Base-by-base conservation (phyloP, 2,888 invertebrate genomes). In the Eilema caniola region DNA sequence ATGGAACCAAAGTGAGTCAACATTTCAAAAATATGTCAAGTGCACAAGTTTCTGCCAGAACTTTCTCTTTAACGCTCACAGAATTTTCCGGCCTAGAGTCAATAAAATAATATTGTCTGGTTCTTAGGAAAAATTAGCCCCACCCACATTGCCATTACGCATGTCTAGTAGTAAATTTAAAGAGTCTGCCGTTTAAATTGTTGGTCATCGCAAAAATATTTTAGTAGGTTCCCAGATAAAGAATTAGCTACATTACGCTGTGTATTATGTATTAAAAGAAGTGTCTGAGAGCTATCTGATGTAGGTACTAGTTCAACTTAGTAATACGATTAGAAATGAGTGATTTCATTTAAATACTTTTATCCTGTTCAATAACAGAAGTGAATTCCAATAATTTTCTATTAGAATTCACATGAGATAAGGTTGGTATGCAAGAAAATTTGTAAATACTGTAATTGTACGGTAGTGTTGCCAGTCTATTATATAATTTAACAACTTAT, bases 151-250 rank as follows among this genome's bases (percentile, higher is more conserved):
- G 57, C 63, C 62, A 72, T 76, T 62, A 76, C 72, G 71, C 72
- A 64, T 64, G 81, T 81, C 79, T 81, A 72, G 73, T 67, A 68
- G 73, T 70, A 74, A 72, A 70, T 76, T 60, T 74, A 73, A 81
- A 78, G 37, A 75, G 81, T 78, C 76, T 81, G 73, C 74, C 62
- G 71, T 63, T 79, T 73, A 75, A 71, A 81, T 81, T 81, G 78
- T 81, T 81, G 81, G 41, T 81, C 78, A 81, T 79, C 72, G 57
- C 47, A 62, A 59, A 64, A 76, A 75, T 81, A 81, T 81, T 80
- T 81, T 81, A 75, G 81, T 70, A 28, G 28, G 69, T 81, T 74
- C 75, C 75, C 75, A 60, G 72, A 71, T 65, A 71, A 75, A 79
- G 72, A 75, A 73, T 75, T 72, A 67, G 60, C 23, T 71, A 59